Evolutionary conservation across 2,113 vertebrate species (phyloP).

Genomic region (Tetraodon nigroviridis): DNA sequence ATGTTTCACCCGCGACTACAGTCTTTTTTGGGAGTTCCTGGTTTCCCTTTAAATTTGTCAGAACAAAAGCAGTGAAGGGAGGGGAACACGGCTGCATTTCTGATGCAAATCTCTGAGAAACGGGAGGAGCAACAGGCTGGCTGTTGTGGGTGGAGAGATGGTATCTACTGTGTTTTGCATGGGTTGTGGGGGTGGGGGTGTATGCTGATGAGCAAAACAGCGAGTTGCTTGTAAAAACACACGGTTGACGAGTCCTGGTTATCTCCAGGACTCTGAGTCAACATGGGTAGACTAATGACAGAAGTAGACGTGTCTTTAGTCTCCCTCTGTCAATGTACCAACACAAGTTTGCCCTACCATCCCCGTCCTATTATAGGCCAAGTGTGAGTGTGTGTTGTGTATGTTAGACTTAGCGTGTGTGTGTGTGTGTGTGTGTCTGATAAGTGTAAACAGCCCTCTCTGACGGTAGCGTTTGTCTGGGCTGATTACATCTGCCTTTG

Average conservation of each 20-base stretch:
- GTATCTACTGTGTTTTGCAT: slow-evolving; percentile 42
- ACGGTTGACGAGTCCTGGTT: slow-evolving; percentile 7
- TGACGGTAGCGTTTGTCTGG: slow-evolving; percentile 46
- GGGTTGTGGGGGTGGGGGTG: slow-evolving; percentile 12
- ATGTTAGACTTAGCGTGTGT: slow-evolving; percentile 9
- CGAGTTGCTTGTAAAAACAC: slow-evolving; percentile 26
- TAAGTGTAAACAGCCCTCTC: slow-evolving; percentile 52
- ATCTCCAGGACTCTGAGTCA: slow-evolving; percentile 14
- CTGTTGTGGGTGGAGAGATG: slow-evolving; percentile 21
- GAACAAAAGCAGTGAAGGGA: slow-evolving; percentile 9
- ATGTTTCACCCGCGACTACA: too few species aligned
- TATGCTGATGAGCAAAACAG: slow-evolving; percentile 26
- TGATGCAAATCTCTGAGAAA: slow-evolving; percentile 32
- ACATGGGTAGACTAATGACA: slow-evolving; percentile 21
- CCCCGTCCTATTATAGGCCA: not conserved
- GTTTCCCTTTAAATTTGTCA: not conserved
- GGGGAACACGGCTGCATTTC: slow-evolving; percentile 9
- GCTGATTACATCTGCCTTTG: slow-evolving; percentile 56
- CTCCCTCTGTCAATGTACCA: slow-evolving; percentile 46
- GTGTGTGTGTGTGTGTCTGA: slow-evolving; percentile 36
- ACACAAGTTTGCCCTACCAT: slow-evolving; percentile 28
- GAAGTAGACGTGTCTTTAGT: slow-evolving; percentile 27
- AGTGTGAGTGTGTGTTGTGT: slow-evolving; percentile 13
- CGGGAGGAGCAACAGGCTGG: slow-evolving; percentile 8
- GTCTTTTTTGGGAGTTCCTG: too few species aligned